These are phyloP conservation scores for Dendronephthya gigantea DNA, from an alignment of 64 coral and sea anemone genomes.

Conservation along the genomic window DNA sequence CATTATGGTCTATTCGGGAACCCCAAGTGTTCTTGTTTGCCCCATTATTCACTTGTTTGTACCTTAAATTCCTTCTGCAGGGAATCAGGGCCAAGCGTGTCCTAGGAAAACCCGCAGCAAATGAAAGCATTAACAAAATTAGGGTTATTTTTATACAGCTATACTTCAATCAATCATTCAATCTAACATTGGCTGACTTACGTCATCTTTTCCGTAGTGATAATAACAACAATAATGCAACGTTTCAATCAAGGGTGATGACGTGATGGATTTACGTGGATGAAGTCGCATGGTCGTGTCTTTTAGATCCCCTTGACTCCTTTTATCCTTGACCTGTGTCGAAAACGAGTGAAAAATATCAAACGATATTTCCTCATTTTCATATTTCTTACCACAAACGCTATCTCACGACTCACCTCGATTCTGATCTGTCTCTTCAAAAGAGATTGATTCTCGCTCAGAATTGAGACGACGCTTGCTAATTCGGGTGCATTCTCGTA, in stretches of 20 bases:
- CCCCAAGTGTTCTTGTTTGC: too few species aligned
- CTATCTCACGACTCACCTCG: not conserved
- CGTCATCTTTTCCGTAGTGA: not conserved
- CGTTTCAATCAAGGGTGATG: not conserved
- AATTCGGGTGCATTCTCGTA: not conserved
- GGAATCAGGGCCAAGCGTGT: not conserved
- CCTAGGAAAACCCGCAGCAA: not conserved
- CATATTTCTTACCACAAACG: not conserved
- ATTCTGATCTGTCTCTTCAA: not conserved
- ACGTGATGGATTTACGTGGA: not conserved
- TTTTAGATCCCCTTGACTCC: not conserved
- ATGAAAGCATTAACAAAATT: too few species aligned
- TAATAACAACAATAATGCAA: not conserved
- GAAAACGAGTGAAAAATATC: too few species aligned
- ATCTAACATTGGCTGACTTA: not conserved
- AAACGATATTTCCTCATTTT: not conserved
- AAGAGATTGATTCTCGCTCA: not conserved
- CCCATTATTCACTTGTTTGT: too few species aligned
- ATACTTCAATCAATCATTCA: too few species aligned
- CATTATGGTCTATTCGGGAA: too few species aligned
- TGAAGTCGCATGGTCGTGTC: not conserved
- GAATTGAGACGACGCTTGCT: not conserved
- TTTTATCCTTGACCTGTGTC: not conserved
- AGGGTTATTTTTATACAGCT: too few species aligned
- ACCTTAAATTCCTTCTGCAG: constrained; percentile 4